Base-by-base conservation (phyloP, 2,113 vertebrate genomes). In the Prionailurus bengalensis region DNA sequence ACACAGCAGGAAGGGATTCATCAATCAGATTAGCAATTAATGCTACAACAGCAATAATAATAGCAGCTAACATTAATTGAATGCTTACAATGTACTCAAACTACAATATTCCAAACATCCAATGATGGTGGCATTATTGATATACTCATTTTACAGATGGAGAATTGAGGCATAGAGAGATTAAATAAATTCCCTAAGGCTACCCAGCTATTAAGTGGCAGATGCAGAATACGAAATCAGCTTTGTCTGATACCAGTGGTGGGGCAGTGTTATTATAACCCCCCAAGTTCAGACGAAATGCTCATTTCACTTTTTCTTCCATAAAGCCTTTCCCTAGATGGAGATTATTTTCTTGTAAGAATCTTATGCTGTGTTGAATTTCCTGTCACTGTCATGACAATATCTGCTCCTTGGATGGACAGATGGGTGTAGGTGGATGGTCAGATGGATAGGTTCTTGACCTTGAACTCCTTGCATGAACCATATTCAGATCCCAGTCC, bases 1-100 rank as follows among this genome's bases (percentile, higher is more conserved):
- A 99, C 88, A 98, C 1, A 95, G 97, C 23, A 15, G 3, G 31
- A 86, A 33, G 15, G 27, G 36, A 23, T 48, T 73, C 63, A 31
- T 90, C 61, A 94, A 71, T 84, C 17, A 11, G 13, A 61, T 14
- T 15, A 58, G 58, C 16, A 51, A 4, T 48, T 10, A 78, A 78
- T 81, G 66, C 63, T 39, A 79, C 2, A n/a, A 79, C 2, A n/a
- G 55, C 8, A 42, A 19, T 55, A 31, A 53, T 78, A 78, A 58
- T 17, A 65, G 39, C 14, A 48, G 48, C 2, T 71, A 89, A 78
- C 29, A 63, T 4, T 33, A 68, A 61, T 9, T 19, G n/a, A 63
- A 16, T 63, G 17, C 33, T 51, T 39, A 61, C 36, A 58, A 17
- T n/a, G 55, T n/a, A 39, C 33, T 76, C 16, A 42, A 36, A 48